Conservation (phyloP, 1,140 invertebrate species). For the Drosophila bipectinata region DNA sequence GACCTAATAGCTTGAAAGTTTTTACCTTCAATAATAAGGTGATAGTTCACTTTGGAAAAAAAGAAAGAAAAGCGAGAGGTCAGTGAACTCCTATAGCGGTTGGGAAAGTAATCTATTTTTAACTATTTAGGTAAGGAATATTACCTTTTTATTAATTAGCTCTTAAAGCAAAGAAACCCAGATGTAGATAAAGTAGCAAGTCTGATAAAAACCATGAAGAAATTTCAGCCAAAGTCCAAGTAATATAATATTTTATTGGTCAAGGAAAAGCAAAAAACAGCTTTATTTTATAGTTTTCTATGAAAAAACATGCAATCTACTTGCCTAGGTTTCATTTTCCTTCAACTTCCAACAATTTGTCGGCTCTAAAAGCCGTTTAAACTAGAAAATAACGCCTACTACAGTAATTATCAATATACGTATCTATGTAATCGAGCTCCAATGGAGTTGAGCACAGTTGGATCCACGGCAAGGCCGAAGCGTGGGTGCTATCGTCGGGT, state of each 20-base stretch:
- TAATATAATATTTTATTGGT: constrained; percentile 8
- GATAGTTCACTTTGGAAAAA: no score
- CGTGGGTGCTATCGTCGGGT: constrained; percentile 29
- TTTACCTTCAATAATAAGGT: background rate
- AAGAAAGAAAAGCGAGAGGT: background rate
- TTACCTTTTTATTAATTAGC: background rate
- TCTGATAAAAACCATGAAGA: no score
- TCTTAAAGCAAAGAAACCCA: background rate
- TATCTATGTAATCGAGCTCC: constrained; percentile 22
- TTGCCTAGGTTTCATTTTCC: constrained; percentile 20
- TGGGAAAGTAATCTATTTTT: constrained; percentile 13
- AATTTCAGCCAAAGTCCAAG: background rate
- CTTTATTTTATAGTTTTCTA: constrained; percentile 9
- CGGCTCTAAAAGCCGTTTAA: constrained; percentile 14
- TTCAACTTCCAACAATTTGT: constrained; percentile 22
- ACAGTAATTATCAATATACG: constrained; percentile 46
- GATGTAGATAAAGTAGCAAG: background rate
- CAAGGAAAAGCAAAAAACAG: background rate
- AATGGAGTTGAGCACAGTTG: constrained; percentile 21
- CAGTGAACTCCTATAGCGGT: background rate
- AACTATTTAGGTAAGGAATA: background rate
- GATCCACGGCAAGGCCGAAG: constrained; percentile 24
- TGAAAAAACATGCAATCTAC: constrained; percentile 10
- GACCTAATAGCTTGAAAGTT: background rate
- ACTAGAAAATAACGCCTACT: constrained; percentile 22